Base-by-base conservation (phyloP, 2,113 vertebrate genomes). In the Amblyopsis rosae region DNA sequence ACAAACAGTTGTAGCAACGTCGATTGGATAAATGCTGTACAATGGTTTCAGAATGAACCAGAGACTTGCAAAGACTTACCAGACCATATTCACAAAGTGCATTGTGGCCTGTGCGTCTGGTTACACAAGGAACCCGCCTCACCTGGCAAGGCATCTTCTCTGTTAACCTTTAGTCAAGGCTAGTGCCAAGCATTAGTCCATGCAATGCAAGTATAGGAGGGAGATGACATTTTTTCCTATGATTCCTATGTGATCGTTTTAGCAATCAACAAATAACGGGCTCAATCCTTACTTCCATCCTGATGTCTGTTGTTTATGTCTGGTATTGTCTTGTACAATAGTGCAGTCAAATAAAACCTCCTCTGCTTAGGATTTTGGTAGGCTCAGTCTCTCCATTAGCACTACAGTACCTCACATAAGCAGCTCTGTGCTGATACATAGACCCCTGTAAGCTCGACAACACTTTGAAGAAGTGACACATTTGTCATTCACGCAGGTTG, bases 71-170 rank as follows among this genome's bases (percentile, higher is more conserved):
- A n/a, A n/a, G n/a, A n/a, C n/a, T n/a, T n/a, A n/a, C n/a, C n/a
- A n/a, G n/a, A n/a, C n/a, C n/a, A n/a, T n/a, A n/a, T n/a, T n/a
- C n/a, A n/a, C n/a, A n/a, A n/a, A n/a, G 19, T 19, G 19, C 19
- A 19, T 19, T 19, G 19, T 19, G 19, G 26, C 26, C 26, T 26
- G 26, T 26, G 26, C 1, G 26, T 26, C 26, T 26, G 26, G 26
- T 26, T 26, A 65, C 1, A 68, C 74, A 73, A 70, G 70, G 72
- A 48, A 50, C 67, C 69, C 19, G 35, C 69, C 79, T 79, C 11
- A 73, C 59, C 74, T 72, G 67, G 51, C 45, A 35, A 68, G 67
- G 69, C 68, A 58, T n/a, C 82, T 72, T 75, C 69, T 62, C 9
- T 11, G 3, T 10, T 41, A 45, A 35, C 56, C 6, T 1, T 58